These are phyloP conservation scores for Sinocyclocheilus anshuiensis DNA, from an alignment of 2,113 vertebrate species.

Conservation along the genomic window DNA sequence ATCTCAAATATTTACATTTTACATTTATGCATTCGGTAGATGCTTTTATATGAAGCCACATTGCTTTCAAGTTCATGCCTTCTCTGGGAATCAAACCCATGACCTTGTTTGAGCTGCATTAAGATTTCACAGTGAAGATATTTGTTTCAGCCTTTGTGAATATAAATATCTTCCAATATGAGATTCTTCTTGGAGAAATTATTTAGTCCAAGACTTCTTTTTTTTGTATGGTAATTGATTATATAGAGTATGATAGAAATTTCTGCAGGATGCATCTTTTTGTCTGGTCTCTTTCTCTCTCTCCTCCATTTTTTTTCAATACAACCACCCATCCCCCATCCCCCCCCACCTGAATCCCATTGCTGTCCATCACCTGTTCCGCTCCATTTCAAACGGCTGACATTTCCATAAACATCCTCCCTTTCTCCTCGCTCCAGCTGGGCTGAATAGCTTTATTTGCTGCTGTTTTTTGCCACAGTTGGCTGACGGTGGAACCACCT, in stretches of 20 bases:
- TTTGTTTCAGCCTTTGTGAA: neutral
- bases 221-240: neutral
- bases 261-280: neutral
- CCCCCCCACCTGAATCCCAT: neutral
- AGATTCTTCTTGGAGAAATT: neutral
- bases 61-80: neutral
- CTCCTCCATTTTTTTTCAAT: neutral
- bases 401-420: slow-evolving; percentile 53
- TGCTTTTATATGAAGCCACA: neutral
- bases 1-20: neutral
- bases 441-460: slow-evolving; percentile 33
- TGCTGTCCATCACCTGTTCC: slow-evolving; percentile 47
- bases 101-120: neutral
- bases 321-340: neutral
- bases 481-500: slow-evolving; percentile 21
- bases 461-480: slow-evolving; percentile 30
- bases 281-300: neutral
- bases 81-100: neutral
- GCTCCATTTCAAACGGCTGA: slow-evolving; percentile 31
- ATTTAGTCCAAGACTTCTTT: neutral
- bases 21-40: neutral
- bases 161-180: neutral
- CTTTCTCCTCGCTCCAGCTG: slow-evolving; percentile 16
- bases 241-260: neutral
- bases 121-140: neutral